phyloP scores from a whole-genome alignment of 2,888 invertebrate genomes.

The Rotaria socialis region DNA sequence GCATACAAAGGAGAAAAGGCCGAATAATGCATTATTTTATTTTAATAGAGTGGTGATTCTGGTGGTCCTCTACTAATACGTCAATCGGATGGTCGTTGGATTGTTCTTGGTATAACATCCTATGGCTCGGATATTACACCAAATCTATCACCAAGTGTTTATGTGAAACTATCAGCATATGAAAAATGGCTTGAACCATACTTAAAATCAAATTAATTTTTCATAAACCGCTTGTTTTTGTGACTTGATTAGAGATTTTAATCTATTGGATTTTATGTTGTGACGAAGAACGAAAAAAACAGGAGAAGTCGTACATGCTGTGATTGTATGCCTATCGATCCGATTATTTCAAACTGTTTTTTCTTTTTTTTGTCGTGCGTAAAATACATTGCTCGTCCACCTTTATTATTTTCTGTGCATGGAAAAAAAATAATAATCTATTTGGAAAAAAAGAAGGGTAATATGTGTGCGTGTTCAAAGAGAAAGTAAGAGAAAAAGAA shows the following conservation, averaged over 20 bases:
- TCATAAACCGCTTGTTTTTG: too few species aligned
- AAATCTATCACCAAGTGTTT: background rate
- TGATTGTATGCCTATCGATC: background rate
- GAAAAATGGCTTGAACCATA: constrained; percentile 15
- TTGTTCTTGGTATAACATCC: constrained; percentile 27
- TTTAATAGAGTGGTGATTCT: constrained; percentile 17
- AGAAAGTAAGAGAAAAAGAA: background rate
- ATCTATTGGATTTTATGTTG: background rate
- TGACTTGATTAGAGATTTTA: background rate
- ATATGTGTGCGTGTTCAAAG: constrained; percentile 13
- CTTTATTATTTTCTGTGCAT: constrained; percentile 29
- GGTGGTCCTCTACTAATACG: constrained; percentile 34
- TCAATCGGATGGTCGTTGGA: constrained; percentile 3
- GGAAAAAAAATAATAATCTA: constrained; percentile 26
- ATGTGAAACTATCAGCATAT: background rate
- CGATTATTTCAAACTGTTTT: background rate
- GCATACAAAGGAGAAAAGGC: too few species aligned
- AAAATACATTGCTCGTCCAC: constrained; percentile 10
- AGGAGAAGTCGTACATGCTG: background rate
- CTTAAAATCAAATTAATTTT: background rate
- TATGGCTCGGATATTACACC: background rate
- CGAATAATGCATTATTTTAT: background rate
- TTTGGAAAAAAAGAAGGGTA: background rate
- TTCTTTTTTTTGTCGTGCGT: constrained; percentile 5
- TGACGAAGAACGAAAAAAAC: too few species aligned